Evolutionary conservation across 2,113 vertebrate species (phyloP).

Genomic region (Petaurus breviceps): DNA sequence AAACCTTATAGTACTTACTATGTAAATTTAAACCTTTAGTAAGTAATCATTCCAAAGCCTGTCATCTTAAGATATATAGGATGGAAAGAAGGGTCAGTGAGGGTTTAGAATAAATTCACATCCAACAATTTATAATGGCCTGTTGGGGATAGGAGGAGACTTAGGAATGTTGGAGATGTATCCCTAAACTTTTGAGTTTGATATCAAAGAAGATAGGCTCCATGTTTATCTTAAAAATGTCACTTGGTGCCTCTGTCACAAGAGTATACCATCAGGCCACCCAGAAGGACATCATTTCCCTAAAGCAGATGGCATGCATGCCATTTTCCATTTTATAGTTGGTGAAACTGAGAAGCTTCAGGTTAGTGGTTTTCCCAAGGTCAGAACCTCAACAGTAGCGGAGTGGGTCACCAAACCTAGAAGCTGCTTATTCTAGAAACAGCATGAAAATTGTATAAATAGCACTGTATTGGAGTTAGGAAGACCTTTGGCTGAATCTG

Average conservation of each 20-base stretch:
- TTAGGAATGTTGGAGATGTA: neutral
- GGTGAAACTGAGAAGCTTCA: neutral
- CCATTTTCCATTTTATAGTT: neutral
- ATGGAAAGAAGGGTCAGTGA: constrained; percentile 26
- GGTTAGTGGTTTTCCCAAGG: too few species aligned
- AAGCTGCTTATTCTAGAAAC: neutral
- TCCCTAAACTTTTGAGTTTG: neutral
- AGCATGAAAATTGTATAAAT: neutral
- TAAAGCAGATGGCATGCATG: neutral
- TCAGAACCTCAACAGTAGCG: neutral
- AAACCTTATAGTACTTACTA: neutral
- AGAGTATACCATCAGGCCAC: neutral
- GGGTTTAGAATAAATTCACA: neutral
- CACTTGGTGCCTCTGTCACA: neutral
- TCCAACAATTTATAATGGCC: neutral
- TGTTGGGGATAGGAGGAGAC: neutral
- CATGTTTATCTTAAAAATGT: neutral
- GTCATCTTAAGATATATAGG: neutral
- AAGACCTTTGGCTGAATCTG: neutral
- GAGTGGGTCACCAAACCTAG: neutral
- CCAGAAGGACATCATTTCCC: neutral
- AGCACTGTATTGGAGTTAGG: neutral
- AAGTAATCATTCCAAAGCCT: neutral
- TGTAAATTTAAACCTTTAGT: neutral
- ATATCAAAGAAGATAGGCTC: neutral